Percentiles rank a stretch among this genome's conserved stretches.
Conservation (phyloP, 2,888 invertebrate genomes). For the Drosophila percnosoma region DNA sequence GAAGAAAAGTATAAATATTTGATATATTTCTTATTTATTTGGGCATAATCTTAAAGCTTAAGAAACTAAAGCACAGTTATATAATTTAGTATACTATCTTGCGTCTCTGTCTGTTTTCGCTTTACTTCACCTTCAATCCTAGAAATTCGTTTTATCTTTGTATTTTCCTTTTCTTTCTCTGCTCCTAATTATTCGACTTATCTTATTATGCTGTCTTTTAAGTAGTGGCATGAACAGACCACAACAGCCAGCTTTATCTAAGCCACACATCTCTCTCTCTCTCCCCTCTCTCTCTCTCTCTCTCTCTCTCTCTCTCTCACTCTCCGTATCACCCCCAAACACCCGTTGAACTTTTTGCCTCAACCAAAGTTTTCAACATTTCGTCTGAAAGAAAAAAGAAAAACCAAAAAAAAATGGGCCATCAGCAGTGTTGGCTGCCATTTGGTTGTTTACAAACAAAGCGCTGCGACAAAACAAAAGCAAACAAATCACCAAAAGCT, state of each 20-base stretch:
- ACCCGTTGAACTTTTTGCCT: constrained; percentile 3
- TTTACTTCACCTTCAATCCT: neutral
- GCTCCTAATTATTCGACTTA: constrained; percentile 8
- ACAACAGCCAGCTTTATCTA: constrained; percentile 11
- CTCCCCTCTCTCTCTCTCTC: neutral
- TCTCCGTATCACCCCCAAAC: neutral
- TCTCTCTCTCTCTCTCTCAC: too few species aligned
- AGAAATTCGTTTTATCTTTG: constrained; percentile 1
- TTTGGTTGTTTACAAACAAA: constrained; percentile 57
- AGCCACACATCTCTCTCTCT: neutral
- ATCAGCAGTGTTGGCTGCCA: constrained; percentile 65
- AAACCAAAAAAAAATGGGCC: constrained; percentile 47
- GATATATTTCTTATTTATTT: neutral
- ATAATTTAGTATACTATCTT: neutral
- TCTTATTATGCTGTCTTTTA: constrained; percentile 1
- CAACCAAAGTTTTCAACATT: neutral
- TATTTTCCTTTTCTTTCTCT: neutral
- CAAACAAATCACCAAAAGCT: constrained; percentile 65
- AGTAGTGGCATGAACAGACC: constrained; percentile 3
- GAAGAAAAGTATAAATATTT: neutral
- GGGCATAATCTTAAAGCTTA: rapidly evolving
- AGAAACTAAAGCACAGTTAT: neutral
- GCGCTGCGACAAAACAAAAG: constrained; percentile 48
- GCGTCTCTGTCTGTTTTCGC: neutral
- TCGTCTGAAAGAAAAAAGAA: neutral